Percentiles rank a stretch among this genome's conserved stretches.
These are phyloP conservation scores for Acromyrmex heyeri DNA, from an alignment of 1,140 invertebrate species.

Conservation along the genomic window DNA sequence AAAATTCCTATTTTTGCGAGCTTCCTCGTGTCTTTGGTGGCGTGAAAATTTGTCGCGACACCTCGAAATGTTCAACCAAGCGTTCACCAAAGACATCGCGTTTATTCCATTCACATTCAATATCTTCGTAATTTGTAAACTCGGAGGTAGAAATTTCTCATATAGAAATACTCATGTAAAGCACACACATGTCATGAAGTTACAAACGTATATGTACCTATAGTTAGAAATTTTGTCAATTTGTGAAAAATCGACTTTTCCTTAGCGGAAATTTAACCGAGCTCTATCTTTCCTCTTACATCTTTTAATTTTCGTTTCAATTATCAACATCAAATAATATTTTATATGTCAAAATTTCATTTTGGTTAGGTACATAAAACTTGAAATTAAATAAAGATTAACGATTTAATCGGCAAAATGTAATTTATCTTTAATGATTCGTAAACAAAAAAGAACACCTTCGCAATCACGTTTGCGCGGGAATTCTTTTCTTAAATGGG, in stretches of 20 bases:
- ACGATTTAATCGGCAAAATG: neutral
- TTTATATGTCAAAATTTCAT: neutral
- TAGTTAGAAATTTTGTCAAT: neutral
- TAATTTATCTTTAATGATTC: neutral
- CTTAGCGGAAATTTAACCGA: neutral
- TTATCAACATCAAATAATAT: neutral
- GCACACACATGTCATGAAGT: neutral
- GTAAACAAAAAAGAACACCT: too few relatives aligned
- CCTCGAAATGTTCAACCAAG: slow-evolving; percentile 3
- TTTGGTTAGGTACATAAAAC: neutral
- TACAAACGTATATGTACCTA: neutral
- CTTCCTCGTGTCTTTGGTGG: neutral
- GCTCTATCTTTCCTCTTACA: neutral
- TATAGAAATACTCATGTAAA: neutral
- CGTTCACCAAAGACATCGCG: slow-evolving; percentile 18
- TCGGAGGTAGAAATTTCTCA: neutral
- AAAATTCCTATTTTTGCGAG: slow-evolving; percentile 32
- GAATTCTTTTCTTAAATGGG: neutral
- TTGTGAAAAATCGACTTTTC: neutral
- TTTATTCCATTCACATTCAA: slow-evolving; percentile 38
- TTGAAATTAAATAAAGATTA: neutral
- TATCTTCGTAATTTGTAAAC: slow-evolving; percentile 14
- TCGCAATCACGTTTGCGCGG: neutral
- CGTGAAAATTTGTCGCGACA: slow-evolving; percentile 36
- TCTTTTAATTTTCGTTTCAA: neutral